Conservation (phyloP, 2,113 vertebrate genomes). For the Chaetorhynchus papuensis region DNA sequence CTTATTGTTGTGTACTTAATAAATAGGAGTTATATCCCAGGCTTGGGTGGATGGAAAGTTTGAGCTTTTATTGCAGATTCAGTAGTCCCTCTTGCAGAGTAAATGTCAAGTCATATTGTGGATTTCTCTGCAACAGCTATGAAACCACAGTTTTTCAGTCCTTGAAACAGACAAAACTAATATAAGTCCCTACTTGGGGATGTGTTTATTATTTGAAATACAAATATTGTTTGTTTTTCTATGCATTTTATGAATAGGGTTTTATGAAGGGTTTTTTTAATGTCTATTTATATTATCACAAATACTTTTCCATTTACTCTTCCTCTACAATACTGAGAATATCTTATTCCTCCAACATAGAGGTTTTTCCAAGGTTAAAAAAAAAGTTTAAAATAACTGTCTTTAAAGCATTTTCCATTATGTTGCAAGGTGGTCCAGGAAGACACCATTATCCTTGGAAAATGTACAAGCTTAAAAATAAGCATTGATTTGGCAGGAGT, state of each 20-base stretch:
- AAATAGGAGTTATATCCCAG: background rate
- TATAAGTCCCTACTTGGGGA: background rate
- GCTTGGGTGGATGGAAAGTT: background rate
- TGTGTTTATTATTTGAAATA: background rate
- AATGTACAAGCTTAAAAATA: slow-evolving; percentile 27
- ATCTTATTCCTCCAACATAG: background rate
- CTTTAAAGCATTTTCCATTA: background rate
- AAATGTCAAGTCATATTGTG: background rate
- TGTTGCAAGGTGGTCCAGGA: background rate
- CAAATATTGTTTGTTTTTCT: background rate
- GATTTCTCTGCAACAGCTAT: background rate
- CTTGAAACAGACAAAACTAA: background rate
- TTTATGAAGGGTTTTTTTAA: background rate
- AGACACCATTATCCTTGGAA: background rate
- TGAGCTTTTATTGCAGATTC: background rate
- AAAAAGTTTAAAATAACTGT: background rate
- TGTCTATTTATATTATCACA: background rate
- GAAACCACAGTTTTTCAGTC: background rate
- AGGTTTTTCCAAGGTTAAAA: background rate
- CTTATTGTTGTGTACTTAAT: background rate
- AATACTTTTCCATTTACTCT: background rate
- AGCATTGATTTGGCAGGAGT: background rate
- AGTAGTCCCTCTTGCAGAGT: background rate
- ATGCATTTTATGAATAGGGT: background rate
- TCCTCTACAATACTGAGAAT: background rate